These are phyloP conservation scores for Dinocampus coccinellae DNA, from an alignment of 2,888 invertebrate genomes.

Conservation along the genomic window DNA sequence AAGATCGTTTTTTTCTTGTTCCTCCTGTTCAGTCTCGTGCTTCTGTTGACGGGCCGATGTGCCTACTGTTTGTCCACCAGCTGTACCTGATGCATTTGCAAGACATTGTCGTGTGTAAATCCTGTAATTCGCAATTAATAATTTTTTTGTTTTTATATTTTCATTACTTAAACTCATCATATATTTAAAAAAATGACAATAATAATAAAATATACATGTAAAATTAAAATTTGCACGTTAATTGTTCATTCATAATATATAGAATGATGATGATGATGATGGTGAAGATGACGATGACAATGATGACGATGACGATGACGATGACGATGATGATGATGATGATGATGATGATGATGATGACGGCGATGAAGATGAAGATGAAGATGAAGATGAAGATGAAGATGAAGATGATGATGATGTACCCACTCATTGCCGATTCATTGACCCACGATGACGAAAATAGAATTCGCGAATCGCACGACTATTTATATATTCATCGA, in stretches of 20 bases:
- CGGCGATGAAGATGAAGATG: no score
- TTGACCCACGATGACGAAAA: constrained; percentile 70
- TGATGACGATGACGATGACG: no score
- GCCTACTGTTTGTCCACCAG: constrained; percentile 57
- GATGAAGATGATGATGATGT: no score
- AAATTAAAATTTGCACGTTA: background rate
- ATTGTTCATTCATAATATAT: background rate
- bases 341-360: no score
- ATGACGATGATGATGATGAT: no score
- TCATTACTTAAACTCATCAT: background rate
- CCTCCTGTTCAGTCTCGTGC: constrained; percentile 62
- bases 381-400: no score
- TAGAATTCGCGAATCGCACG: constrained; percentile 46
- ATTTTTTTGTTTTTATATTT: background rate
- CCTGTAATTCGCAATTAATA: constrained; percentile 51
- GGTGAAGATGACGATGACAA: no score
- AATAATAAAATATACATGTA: background rate
- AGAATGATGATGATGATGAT: no score
- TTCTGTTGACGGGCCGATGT: constrained; percentile 55
- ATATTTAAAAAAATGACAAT: background rate
- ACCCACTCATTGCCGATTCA: constrained; percentile 51
- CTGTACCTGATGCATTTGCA: constrained; percentile 61
- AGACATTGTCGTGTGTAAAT: constrained; percentile 65
- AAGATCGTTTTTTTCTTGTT: constrained; percentile 63
- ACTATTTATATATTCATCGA: constrained; percentile 51